Percentiles rank a stretch among this genome's conserved stretches.
These are phyloP conservation scores for Ichneumoninae sp. DNA, from an alignment of 2,888 invertebrate species.

Conservation along the genomic window DNA sequence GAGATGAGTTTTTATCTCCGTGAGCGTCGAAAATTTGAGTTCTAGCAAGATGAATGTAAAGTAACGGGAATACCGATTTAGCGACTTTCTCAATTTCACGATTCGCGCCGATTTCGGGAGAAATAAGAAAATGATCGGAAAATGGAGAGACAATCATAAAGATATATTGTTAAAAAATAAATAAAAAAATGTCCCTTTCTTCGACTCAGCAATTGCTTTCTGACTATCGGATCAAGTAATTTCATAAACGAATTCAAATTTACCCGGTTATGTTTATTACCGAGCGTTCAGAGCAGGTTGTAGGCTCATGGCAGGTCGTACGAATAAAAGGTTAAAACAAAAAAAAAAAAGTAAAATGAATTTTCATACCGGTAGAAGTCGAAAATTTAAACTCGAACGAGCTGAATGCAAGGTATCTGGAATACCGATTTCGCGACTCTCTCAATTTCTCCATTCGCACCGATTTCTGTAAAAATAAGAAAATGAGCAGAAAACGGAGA, in stretches of 20 bases:
- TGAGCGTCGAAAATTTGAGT: conserved; percentile 45
- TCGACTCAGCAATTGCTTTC: not conserved
- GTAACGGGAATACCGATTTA: conserved; percentile 36
- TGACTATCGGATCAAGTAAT: not conserved
- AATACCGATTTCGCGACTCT: conserved; percentile 24
- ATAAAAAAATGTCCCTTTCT: not conserved
- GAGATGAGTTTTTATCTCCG: conserved; percentile 34
- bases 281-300: not conserved
- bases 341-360: conserved; percentile 3
- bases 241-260: not conserved
- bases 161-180: not conserved
- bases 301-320: not conserved
- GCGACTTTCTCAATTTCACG: conserved; percentile 6
- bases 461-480: conserved; percentile 18
- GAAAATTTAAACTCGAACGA: conserved; percentile 33
- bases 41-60: not conserved
- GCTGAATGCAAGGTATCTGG: conserved; percentile 1
- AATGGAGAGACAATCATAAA: not conserved
- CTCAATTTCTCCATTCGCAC: not conserved
- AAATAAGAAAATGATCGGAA: conserved; percentile 37
- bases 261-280: not conserved
- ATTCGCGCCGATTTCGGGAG: not conserved
- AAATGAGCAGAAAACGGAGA: conserved; percentile 29
- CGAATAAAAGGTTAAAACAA: not conserved
- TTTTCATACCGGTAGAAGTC: conserved; percentile 27